Evolutionary conservation across 2,113 vertebrate genomes (phyloP).

Genomic region (Turdus rufiventris): DNA sequence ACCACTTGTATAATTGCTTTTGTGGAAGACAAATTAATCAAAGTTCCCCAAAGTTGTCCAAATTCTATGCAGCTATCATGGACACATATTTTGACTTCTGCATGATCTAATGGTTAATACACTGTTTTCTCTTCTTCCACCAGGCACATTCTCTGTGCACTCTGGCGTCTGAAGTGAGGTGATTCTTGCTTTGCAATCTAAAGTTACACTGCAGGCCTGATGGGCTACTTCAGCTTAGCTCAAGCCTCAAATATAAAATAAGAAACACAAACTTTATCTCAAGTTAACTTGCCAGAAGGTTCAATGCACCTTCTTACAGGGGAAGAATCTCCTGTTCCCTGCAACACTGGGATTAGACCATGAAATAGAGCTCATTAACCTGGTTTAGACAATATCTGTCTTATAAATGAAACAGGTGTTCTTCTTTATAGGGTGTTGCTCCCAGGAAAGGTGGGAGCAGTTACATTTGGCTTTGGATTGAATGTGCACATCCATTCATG

Average conservation of each 20-base stretch:
- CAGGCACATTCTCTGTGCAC: not conserved
- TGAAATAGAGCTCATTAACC: not conserved
- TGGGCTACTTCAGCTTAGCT: not conserved
- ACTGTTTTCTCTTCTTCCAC: not conserved
- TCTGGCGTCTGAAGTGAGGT: not conserved
- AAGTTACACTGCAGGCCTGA: not conserved
- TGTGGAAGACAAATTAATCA: not conserved
- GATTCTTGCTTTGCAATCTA: not conserved
- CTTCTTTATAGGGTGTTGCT: not conserved
- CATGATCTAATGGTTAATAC: not conserved
- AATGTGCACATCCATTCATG: not conserved
- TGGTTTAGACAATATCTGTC: not conserved
- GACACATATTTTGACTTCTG: not conserved
- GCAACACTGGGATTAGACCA: not conserved
- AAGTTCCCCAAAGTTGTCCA: not conserved
- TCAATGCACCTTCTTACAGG: not conserved
- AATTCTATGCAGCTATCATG: not conserved
- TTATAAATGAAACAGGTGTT: not conserved
- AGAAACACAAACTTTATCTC: not conserved
- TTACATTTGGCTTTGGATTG: not conserved
- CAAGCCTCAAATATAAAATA: not conserved
- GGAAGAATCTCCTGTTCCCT: not conserved
- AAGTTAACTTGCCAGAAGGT: not conserved
- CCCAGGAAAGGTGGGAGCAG: not conserved
- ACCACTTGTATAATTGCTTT: not conserved